These are phyloP conservation scores for Acanthococcus lagerstroemiae DNA, from an alignment of 2,888 invertebrate species.

Conservation along the genomic window DNA sequence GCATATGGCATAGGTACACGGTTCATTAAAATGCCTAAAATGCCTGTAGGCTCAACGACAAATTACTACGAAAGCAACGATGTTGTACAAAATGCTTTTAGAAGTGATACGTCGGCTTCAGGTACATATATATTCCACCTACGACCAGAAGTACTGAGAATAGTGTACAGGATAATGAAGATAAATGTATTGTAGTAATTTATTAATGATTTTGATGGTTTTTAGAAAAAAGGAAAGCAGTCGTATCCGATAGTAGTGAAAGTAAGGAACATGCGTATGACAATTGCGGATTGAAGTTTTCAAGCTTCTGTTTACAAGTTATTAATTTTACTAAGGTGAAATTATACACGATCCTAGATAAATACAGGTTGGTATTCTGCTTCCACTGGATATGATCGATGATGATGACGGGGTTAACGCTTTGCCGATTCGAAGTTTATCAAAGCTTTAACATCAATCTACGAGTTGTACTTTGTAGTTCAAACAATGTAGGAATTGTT, in stretches of 20 bases:
- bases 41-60: neutral
- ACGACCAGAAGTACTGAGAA: no score
- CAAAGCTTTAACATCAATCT: slow-evolving; percentile 1
- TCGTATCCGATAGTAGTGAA: no score
- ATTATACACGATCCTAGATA: neutral
- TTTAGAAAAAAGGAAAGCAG: no score
- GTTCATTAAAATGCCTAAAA: neutral
- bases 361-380: neutral
- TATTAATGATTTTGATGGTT: no score
- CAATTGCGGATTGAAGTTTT: no score
- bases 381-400: neutral
- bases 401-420: neutral
- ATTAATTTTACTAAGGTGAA: neutral
- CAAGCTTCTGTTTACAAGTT: no score
- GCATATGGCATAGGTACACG: neutral
- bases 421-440: neutral
- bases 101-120: neutral
- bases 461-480: neutral
- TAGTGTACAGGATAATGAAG: no score
- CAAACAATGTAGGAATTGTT: neutral
- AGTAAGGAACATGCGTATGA: no score
- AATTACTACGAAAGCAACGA: neutral
- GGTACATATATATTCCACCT: no score
- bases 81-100: neutral
- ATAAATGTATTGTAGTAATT: no score